Base-by-base conservation (phyloP, 2,113 vertebrate genomes). In the Phalacrocorax carbo region DNA sequence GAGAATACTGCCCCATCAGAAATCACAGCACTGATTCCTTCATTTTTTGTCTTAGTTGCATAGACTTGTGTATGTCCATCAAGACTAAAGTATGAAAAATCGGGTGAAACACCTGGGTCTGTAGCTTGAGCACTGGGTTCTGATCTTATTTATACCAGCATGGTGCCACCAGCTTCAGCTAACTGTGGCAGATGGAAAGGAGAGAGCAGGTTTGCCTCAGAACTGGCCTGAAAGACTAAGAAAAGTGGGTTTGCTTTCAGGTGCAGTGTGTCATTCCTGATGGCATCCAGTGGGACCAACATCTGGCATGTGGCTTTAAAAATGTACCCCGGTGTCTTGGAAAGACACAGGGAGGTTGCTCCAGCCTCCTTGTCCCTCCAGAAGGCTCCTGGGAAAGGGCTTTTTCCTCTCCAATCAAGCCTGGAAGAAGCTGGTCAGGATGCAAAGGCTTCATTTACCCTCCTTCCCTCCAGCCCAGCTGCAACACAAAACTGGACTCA, bases 401-500 rank as follows among this genome's bases (percentile, higher is more conserved):
- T 51, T 78, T 70, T 64, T 78, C 18, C 54, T 34, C 52, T 61
- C 46, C 6, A 0, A 58, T 42, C 68, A 68, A 62, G 21, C n/a
- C 71, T 86, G 38, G 40, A 81, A 64, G 72, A 88, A 88, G 72
- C 60, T 3, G 7, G 29, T 83, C 82, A 78, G 80, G 79, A 93
- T 77, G 64, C 89, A 89, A 92, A 81, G 23, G 55, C 52, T 95
- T 93, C 92, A 58, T 84, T 86, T 86, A 71, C 51, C 55, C n/a
- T 86, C 70, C 40, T 87, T 77, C 51, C 86, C 68, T 86, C 88
- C 72, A 95, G 90, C 34, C 76, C 80, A 92, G 83, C 46, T 93
- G 86, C 80, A 95, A 93, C 48, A 29, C 49, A 91, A 82, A 92
- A 92, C 60, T 27, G 52, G 76, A 88, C 75, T 96, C 66, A 69